phyloP scores from a whole-genome alignment of 2,113 vertebrate species.

The Amia ocellicauda region DNA sequence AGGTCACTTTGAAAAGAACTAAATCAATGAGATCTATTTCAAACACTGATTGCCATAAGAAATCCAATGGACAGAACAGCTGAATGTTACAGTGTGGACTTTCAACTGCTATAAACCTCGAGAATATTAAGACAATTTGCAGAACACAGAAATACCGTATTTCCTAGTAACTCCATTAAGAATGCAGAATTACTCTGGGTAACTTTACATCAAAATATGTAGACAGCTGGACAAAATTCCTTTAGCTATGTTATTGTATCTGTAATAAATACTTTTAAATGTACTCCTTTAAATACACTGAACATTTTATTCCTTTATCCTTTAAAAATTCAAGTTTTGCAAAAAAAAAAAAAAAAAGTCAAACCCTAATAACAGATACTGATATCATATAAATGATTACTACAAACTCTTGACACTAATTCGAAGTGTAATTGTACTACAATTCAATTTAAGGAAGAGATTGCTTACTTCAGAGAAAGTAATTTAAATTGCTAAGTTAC shows the following conservation, averaged over 20 bases:
- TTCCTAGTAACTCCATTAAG: neutral
- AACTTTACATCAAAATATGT: too few relatives aligned
- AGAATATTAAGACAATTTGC: neutral
- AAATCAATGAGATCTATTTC: constrained; percentile 20
- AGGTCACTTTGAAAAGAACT: constrained; percentile 54
- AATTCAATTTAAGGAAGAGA: neutral
- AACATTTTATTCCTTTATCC: too few relatives aligned
- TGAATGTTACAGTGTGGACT: neutral
- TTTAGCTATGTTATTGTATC: too few relatives aligned
- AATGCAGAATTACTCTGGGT: neutral
- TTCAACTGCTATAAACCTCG: neutral
- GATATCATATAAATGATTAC: neutral
- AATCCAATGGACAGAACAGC: too few relatives aligned
- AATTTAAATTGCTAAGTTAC: neutral
- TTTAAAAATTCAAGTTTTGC: too few relatives aligned
- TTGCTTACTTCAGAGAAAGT: neutral
- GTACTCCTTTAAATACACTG: too few relatives aligned
- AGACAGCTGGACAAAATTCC: too few relatives aligned
- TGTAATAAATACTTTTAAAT: too few relatives aligned
- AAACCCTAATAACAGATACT: too few relatives aligned
- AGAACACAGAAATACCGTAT: neutral
- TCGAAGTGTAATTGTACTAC: neutral
- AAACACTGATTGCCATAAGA: constrained; percentile 25
- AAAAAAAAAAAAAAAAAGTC: too few relatives aligned
- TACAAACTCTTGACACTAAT: neutral